phyloP scores from a whole-genome alignment of 2,888 invertebrate genomes.

The Caradrina clavipalpis region DNA sequence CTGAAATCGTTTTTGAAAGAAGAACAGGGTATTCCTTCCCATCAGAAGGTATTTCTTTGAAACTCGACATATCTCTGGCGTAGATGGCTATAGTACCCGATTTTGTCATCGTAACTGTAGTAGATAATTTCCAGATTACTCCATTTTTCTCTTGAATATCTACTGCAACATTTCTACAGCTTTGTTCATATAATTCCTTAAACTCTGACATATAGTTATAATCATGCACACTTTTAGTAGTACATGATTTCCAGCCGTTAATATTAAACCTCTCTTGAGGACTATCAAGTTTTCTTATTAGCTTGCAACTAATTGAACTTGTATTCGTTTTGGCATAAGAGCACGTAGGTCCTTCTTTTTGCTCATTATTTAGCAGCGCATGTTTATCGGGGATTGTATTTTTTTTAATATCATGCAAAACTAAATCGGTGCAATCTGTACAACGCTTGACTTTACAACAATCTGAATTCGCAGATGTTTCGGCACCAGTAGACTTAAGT shows the following conservation, averaged over 20 bases:
- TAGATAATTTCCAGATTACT: constrained; percentile 41
- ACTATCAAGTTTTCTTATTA: background rate
- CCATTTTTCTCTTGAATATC: constrained; percentile 62
- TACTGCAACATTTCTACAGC: constrained; percentile 43
- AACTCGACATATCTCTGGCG: constrained; percentile 51
- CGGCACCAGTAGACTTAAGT: background rate
- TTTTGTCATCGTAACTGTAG: constrained; percentile 62
- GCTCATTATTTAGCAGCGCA: background rate
- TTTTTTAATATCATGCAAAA: background rate
- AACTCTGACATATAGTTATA: constrained; percentile 38
- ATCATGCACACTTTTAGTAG: constrained; percentile 1
- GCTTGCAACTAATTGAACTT: background rate
- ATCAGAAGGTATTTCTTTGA: constrained; percentile 53
- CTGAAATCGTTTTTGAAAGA: constrained; percentile 61
- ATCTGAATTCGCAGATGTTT: background rate
- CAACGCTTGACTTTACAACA: constrained; percentile 1
- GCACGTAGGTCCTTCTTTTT: background rate
- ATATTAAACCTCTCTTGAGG: background rate
- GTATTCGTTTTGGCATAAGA: constrained; percentile 5
- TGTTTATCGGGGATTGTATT: background rate
- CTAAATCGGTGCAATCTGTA: background rate
- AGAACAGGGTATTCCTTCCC: constrained; percentile 61
- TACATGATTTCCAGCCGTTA: constrained; percentile 1
- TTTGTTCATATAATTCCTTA: constrained; percentile 44
- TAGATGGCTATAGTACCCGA: constrained; percentile 68